phyloP scores from a whole-genome alignment of 2,113 vertebrate species.

The Trochalopteron elliotii region DNA sequence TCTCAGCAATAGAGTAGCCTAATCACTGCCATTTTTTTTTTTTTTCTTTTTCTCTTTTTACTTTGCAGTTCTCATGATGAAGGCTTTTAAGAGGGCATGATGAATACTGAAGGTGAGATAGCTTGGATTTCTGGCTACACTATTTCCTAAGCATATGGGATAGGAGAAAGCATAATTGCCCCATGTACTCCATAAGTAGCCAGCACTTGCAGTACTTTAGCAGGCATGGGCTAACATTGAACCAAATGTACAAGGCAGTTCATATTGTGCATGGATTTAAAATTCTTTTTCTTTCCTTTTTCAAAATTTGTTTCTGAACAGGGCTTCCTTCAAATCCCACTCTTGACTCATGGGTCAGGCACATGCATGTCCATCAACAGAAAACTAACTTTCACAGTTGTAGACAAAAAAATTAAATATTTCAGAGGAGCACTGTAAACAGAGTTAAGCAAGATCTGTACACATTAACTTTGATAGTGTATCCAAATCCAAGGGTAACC shows the following conservation, averaged over 20 bases:
- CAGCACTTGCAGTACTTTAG: neutral
- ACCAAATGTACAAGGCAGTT: neutral
- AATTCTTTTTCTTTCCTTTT: neutral
- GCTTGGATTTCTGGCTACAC: neutral
- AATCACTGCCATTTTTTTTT: neutral
- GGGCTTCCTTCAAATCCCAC: neutral
- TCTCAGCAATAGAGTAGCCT: neutral
- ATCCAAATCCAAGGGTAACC: neutral
- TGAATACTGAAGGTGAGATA: neutral
- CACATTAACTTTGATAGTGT: neutral
- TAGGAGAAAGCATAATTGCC: neutral
- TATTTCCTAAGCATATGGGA: neutral
- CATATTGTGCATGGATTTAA: neutral
- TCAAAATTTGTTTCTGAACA: neutral
- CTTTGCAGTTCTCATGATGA: neutral
- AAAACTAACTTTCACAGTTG: neutral
- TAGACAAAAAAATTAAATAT: neutral
- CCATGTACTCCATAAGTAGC: neutral
- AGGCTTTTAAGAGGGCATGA: neutral
- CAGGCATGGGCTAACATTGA: rapidly evolving
- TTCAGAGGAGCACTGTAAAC: neutral
- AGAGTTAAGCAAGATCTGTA: neutral
- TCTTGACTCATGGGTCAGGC: neutral
- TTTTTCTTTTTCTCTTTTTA: neutral
- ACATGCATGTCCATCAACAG: neutral